A percentile compares a stretch with the other conserved stretches of the same genome.
Evolutionary conservation across 2,797 vertebrate species (phyloP).

Genomic region (Tokudaia muenninki): DNA sequence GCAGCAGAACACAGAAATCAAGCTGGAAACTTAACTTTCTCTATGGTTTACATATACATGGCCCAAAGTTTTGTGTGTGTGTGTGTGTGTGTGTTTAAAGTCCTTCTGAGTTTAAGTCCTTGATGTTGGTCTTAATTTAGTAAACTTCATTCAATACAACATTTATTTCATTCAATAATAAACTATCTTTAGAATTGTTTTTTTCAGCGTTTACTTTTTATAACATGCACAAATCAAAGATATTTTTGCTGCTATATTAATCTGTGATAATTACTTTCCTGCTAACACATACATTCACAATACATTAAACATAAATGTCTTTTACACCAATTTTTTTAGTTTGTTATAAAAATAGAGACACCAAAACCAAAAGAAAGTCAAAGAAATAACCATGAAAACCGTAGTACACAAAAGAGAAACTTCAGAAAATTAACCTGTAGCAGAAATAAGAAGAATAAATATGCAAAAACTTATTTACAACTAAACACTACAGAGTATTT

Average conservation of each 20-base stretch:
- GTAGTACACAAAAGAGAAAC: constrained; percentile 58
- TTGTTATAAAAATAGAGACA: constrained; percentile 52
- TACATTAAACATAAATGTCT: constrained; percentile 59
- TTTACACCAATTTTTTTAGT: background rate
- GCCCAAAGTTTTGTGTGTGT: constrained; percentile 9
- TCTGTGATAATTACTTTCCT: background rate
- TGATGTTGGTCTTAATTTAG: constrained; percentile 51
- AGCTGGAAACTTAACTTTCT: constrained; percentile 5
- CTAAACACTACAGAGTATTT: background rate
- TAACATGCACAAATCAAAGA: constrained; percentile 13
- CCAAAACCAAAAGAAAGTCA: background rate
- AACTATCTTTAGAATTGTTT: constrained; percentile 24
- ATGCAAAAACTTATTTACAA: background rate
- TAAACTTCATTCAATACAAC: constrained; percentile 63
- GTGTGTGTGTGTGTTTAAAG: constrained; percentile 4
- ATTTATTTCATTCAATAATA: constrained; percentile 65
- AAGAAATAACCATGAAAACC: background rate
- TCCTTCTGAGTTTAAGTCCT: constrained; percentile 50
- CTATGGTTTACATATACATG: background rate
- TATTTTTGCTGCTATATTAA: constrained; percentile 31
- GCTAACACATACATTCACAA: background rate
- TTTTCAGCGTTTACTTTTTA: constrained; percentile 61
- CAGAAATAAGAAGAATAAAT: constrained; percentile 45
- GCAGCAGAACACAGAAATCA: background rate
- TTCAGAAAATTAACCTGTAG: constrained; percentile 46